A percentile compares a stretch with the other conserved stretches of the same genome.
Conservation (phyloP, 1,140 invertebrate species). For the Halictus rubicundus region DNA sequence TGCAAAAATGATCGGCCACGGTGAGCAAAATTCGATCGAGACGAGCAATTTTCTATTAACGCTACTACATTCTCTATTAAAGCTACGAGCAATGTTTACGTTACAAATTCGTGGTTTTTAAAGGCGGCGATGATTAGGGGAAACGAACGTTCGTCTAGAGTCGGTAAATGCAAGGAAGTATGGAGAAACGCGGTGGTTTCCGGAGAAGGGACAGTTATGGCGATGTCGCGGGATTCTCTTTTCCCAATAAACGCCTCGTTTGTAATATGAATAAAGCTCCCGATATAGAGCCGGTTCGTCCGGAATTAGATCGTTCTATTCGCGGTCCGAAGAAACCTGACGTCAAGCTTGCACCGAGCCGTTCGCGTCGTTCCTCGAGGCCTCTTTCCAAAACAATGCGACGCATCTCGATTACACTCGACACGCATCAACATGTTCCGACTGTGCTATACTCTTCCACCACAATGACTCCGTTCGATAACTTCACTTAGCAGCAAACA, state of each 20-base stretch:
- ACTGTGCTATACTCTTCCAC: neutral
- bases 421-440: conserved; percentile 25
- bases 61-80: too few species aligned
- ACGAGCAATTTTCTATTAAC: too few species aligned
- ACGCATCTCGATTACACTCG: conserved; percentile 35
- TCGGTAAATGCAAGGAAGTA: neutral
- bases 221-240: conserved; percentile 42
- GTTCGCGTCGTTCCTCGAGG: conserved; percentile 28
- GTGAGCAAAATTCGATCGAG: too few species aligned
- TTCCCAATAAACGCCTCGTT: conserved; percentile 66
- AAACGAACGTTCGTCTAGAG: neutral
- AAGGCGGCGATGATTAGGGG: neutral
- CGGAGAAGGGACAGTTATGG: conserved; percentile 25
- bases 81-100: too few species aligned
- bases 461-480: neutral
- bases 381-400: conserved; percentile 51
- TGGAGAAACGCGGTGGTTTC: conserved; percentile 17
- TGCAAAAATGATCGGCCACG: too few species aligned
- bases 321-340: conserved; percentile 70
- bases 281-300: conserved; percentile 72
- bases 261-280: conserved; percentile 79
- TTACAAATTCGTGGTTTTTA: neutral
- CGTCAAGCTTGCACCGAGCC: conserved; percentile 62
- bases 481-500: neutral
- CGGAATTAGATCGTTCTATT: conserved; percentile 78